Evolutionary conservation across 2,797 vertebrate species (phyloP).

Genomic region (Amphiprion clarkii): DNA sequence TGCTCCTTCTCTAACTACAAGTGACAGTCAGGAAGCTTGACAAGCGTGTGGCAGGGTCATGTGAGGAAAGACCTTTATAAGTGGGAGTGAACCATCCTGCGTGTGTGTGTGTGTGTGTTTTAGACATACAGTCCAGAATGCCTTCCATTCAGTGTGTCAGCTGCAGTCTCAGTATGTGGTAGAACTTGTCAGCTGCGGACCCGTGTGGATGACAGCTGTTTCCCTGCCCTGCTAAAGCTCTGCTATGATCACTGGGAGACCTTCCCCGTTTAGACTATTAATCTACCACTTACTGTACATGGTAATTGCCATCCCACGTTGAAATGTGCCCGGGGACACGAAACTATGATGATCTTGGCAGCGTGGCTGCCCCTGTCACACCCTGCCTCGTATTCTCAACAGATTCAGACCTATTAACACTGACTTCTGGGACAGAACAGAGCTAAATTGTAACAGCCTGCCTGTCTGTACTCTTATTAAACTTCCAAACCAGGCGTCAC

Average conservation of each 20-base stretch:
- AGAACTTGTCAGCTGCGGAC: slow-evolving; percentile 76
- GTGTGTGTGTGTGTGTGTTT: slow-evolving; percentile 38
- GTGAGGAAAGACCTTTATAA: slow-evolving; percentile 23
- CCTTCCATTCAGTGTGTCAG: slow-evolving; percentile 71
- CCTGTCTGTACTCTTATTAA: slow-evolving; percentile 48
- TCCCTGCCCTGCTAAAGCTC: slow-evolving; percentile 47
- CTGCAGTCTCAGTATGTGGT: slow-evolving; percentile 76
- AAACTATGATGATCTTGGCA: slow-evolving; percentile 70
- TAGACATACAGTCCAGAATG: slow-evolving; percentile 53
- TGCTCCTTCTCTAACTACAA: slow-evolving; percentile 48
- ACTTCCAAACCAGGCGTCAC: slow-evolving; percentile 39
- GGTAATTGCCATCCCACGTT: slow-evolving; percentile 74
- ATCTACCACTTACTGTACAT: slow-evolving; percentile 73
- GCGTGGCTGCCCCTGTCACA: slow-evolving; percentile 34
- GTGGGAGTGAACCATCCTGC: slow-evolving; percentile 19
- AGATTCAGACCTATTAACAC: slow-evolving; percentile 71
- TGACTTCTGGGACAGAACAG: slow-evolving; percentile 60
- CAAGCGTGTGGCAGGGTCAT: slow-evolving; percentile 26
- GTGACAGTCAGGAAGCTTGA: slow-evolving; percentile 21
- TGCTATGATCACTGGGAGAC: slow-evolving; percentile 53
- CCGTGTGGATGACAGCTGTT: slow-evolving; percentile 78
- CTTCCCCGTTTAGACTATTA: slow-evolving; percentile 72
- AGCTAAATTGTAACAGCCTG: slow-evolving; percentile 38
- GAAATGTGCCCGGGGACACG: slow-evolving; percentile 65
- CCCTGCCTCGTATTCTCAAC: slow-evolving; percentile 69